Base-by-base conservation (phyloP, 2,113 vertebrate species). In the Lucifuga dentata region DNA sequence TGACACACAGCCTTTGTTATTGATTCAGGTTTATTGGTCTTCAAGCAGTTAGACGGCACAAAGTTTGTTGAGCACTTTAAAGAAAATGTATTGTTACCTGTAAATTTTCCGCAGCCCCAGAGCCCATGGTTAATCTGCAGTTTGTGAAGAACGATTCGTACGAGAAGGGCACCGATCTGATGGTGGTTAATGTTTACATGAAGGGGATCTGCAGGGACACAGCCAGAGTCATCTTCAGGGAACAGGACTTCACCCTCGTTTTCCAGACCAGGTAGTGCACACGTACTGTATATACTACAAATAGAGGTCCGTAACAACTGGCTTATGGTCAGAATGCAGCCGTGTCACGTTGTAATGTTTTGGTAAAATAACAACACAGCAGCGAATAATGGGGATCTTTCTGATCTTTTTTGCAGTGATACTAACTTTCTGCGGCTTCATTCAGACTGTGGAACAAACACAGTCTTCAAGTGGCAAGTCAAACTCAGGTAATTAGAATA, bases 381-480 rank as follows among this genome's bases (percentile, higher is more conserved):
- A 51, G 12, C 21, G 5, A 46, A 8, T 26, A 5, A 46, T 46
- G 3, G 41, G 33, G 33, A 24, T 36, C 11, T 45, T 32, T 46
- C 16, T 55, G 45, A 53, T 32, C 1, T 5, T 32, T 41, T 17
- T 60, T 79, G 12, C 84, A 98, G 96, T 26, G 96, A 98, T 38
- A 24, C 57, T 7, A 95, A 95, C 85, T 98, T 98, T 70, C 91
- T 98, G 80, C 95, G 95, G 46, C 90, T 97, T 51, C 96, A 99
- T 79, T 88, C 94, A 1, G 95, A 93, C 86, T 97, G 95, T 45
- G 95, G 95, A 66, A 92, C 96, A 46, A 95, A 96, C 80, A 96
- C 96, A 0, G 90, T 96, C 79, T 99, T 99, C 90, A 96, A 95
- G 86, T 99, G 98, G 98, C 98, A 99, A 86, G 95, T 99, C 81